These are phyloP conservation scores for Hemiscyllium ocellatum DNA, from an alignment of 2,113 vertebrate genomes.

Conservation along the genomic window DNA sequence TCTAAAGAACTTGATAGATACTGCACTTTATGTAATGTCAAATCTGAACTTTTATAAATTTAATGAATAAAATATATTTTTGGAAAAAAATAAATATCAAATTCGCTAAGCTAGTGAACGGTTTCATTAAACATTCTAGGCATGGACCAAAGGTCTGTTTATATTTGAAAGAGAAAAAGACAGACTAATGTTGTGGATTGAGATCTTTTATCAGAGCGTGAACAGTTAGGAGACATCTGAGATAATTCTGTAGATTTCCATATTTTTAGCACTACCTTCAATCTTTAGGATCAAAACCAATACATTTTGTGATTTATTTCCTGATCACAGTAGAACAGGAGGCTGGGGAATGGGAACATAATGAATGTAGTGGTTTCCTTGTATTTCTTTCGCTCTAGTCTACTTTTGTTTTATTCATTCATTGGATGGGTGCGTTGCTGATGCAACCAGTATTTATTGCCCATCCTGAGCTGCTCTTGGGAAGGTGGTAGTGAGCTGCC, in stretches of 20 bases:
- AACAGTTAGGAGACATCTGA: neutral
- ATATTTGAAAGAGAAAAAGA: neutral
- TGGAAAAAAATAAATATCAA: neutral
- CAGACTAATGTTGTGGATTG: neutral
- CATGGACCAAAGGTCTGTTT: neutral
- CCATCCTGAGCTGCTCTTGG: too few species aligned
- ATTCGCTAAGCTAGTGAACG: neutral
- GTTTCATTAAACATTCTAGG: neutral
- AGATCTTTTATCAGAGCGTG: neutral
- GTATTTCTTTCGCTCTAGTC: too few species aligned
- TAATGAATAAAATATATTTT: too few species aligned
- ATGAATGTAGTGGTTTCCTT: too few species aligned
- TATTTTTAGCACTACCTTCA: neutral
- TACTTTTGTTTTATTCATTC: too few species aligned
- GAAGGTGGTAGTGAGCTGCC: too few species aligned
- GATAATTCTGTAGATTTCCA: neutral
- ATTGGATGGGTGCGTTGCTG: too few species aligned
- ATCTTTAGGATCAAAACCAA: neutral
- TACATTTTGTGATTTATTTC: neutral
- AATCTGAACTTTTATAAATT: too few species aligned
- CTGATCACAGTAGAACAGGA: neutral
- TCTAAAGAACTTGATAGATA: too few species aligned
- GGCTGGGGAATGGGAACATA: too few species aligned
- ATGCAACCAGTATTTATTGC: too few species aligned
- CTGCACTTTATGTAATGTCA: too few species aligned